phyloP scores from a whole-genome alignment of 1,140 invertebrate species.

The Macrobrachium nipponense region DNA sequence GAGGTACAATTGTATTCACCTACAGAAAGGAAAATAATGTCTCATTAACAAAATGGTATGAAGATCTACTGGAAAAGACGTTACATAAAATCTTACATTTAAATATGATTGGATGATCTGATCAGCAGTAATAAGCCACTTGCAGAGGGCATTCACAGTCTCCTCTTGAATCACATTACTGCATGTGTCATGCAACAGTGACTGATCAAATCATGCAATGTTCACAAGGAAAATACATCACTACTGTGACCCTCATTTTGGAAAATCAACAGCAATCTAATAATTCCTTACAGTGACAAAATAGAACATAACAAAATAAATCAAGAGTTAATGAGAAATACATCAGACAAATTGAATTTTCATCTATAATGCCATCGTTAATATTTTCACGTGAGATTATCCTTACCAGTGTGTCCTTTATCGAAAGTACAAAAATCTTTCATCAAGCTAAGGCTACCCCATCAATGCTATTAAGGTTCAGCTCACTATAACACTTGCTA shows the following conservation, averaged over 20 bases:
- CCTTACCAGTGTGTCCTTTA: conserved; percentile 11
- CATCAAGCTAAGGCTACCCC: conserved; percentile 26
- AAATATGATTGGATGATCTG: conserved; percentile 23
- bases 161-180: too few species aligned
- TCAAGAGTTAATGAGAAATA: conserved; percentile 6
- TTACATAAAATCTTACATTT: conserved; percentile 23
- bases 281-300: background rate
- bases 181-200: background rate
- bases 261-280: background rate
- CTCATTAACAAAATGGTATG: conserved; percentile 4
- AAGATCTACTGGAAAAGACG: conserved; percentile 8
- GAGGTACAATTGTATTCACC: conserved; percentile 30
- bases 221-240: conserved; percentile 25
- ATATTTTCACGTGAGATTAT: background rate
- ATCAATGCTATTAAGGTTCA: background rate
- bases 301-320: background rate
- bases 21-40: conserved; percentile 11
- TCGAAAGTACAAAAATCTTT: conserved; percentile 32
- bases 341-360: background rate
- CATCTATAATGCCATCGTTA: conserved; percentile 3
- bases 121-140: conserved; percentile 7
- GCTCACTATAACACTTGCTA: conserved; percentile 30
- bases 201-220: conserved; percentile 25
- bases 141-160: background rate
- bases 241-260: conserved; percentile 6